Conservation (phyloP, 2,797 vertebrate genomes). For the Chelon labrosus region DNA sequence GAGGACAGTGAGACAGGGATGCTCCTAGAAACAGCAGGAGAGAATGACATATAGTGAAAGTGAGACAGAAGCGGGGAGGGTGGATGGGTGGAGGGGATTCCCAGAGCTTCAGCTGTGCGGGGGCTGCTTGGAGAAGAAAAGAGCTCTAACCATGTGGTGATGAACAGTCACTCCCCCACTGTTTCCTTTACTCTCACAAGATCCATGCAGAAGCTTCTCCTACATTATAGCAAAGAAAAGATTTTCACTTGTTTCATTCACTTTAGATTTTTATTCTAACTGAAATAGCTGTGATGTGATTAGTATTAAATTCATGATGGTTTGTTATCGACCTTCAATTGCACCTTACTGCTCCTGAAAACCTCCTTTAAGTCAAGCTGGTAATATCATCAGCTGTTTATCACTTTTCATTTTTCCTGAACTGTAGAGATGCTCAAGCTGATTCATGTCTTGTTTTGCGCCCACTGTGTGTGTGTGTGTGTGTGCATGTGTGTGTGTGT, state of each 20-base stretch:
- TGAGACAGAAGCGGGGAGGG: constrained; percentile 13
- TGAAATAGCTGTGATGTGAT: background rate
- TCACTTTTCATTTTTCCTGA: background rate
- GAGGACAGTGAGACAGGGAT: background rate
- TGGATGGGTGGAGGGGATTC: constrained; percentile 39
- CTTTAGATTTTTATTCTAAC: background rate
- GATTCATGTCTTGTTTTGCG: background rate
- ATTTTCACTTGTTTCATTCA: background rate
- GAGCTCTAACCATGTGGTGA: constrained; percentile 1
- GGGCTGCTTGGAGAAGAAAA: constrained; percentile 21
- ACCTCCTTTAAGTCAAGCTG: background rate
- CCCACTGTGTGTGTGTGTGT: constrained; percentile 9
- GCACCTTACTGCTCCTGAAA: background rate
- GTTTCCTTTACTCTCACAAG: constrained; percentile 1
- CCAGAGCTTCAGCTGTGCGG: constrained; percentile 24
- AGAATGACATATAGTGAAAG: constrained; percentile 10
- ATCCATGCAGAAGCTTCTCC: background rate
- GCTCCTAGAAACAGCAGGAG: background rate
- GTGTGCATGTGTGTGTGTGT: background rate
- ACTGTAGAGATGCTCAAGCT: background rate
- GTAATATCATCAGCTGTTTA: background rate
- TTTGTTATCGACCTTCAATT: background rate
- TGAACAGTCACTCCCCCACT: constrained; percentile 28
- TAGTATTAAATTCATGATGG: background rate
- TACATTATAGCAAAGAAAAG: background rate